Evolutionary conservation across 2,113 vertebrate species (phyloP).

Genomic region (Sylvilagus bachmani): DNA sequence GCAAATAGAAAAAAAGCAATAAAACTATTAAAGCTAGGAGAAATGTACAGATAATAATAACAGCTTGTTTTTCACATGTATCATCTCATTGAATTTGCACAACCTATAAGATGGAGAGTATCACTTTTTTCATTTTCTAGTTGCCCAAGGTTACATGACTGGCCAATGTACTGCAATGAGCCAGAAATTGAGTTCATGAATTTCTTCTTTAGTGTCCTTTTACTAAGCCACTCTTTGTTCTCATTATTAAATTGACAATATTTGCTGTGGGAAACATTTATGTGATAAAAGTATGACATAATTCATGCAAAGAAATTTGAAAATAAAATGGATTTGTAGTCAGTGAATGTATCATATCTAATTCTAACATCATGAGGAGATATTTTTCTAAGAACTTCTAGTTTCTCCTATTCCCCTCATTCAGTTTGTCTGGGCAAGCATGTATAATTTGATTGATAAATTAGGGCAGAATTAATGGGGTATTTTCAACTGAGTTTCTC

Average conservation of each 20-base stretch:
- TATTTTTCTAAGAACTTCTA: neutral
- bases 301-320: neutral
- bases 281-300: neutral
- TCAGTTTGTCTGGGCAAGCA: neutral
- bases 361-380: conserved; percentile 4
- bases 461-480: neutral
- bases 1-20: neutral
- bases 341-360: neutral
- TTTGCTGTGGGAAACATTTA: conserved; percentile 12
- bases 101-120: neutral
- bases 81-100: neutral
- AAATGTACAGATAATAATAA: neutral
- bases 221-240: neutral
- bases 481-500: neutral
- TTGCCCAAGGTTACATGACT: neutral
- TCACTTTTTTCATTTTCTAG: neutral
- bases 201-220: neutral
- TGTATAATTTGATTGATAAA: neutral
- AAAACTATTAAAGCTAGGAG: neutral
- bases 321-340: neutral
- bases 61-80: neutral
- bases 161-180: neutral
- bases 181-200: neutral
- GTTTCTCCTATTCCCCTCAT: neutral
- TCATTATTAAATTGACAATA: neutral